These are phyloP conservation scores for Alloplasta piceator DNA, from an alignment of 2,888 invertebrate genomes.

Conservation along the genomic window DNA sequence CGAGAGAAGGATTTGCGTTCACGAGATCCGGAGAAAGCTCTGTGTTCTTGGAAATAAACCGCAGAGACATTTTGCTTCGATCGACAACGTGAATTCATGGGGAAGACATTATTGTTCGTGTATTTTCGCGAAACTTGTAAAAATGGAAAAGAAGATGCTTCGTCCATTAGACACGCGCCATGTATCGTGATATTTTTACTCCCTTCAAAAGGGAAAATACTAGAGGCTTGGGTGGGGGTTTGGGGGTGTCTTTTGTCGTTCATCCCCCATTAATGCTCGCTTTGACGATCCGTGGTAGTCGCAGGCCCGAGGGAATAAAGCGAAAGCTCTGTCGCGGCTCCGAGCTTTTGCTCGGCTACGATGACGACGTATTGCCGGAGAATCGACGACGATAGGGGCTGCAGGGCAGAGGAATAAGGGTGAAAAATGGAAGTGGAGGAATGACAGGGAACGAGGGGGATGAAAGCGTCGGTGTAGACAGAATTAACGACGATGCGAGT, in stretches of 20 bases:
- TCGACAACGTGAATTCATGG: conserved; percentile 13
- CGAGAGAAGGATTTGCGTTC: background rate
- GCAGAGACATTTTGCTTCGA: conserved; percentile 24
- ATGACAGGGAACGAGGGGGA: conserved; percentile 8
- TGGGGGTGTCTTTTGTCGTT: conserved; percentile 29
- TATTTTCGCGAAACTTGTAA: conserved; percentile 10
- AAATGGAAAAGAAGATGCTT: conserved; percentile 5
- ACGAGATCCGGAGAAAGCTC: conserved; percentile 11
- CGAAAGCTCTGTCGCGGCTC: conserved; percentile 35
- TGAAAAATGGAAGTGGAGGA: conserved; percentile 1
- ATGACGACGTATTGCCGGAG: conserved; percentile 7
- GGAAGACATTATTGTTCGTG: conserved; percentile 40
- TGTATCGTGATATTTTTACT: conserved; percentile 35
- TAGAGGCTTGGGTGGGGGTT: background rate
- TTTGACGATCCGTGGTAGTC: conserved; percentile 48
- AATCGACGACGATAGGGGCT: background rate
- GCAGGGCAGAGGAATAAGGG: conserved; percentile 17
- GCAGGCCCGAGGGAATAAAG: conserved; percentile 26
- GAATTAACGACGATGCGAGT: conserved; percentile 55
- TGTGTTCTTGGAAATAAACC: background rate
- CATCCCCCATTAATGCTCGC: conserved; percentile 52
- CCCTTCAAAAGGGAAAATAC: conserved; percentile 23
- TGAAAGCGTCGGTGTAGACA: conserved; percentile 16
- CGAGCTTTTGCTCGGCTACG: background rate
- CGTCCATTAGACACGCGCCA: conserved; percentile 20